Conservation (phyloP, 2,113 vertebrate species). For the Sclerurus mexicanus region DNA sequence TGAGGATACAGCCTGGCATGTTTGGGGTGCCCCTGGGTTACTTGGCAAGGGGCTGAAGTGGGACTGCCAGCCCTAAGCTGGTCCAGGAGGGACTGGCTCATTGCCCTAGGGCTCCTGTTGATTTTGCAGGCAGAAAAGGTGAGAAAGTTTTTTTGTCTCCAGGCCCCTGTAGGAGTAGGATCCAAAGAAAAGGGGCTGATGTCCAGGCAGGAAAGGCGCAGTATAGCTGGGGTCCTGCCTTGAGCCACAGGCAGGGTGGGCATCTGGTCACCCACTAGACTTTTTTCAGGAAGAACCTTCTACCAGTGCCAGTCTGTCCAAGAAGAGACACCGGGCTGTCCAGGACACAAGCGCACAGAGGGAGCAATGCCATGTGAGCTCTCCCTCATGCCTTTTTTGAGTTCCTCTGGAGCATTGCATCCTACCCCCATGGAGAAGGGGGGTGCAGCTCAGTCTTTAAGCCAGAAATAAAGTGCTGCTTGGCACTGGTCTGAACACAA, state of each 20-base stretch:
- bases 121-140: background rate
- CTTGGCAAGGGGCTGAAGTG: background rate
- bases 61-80: background rate
- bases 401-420: accelerated
- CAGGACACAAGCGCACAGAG: background rate
- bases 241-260: background rate
- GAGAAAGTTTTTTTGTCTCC: background rate
- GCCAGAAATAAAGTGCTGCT: background rate
- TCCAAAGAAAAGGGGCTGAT: background rate
- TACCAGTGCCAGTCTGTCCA: background rate
- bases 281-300: background rate
- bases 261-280: accelerated
- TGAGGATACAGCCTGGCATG: accelerated
- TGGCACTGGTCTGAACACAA: background rate
- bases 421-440: background rate
- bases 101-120: background rate
- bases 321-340: background rate
- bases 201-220: background rate
- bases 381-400: accelerated
- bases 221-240: background rate
- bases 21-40: background rate
- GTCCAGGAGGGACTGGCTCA: background rate
- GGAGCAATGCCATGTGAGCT: background rate
- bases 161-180: background rate
- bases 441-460: background rate